Conservation (phyloP, 2,888 invertebrate species). For the Apodemia mormo region DNA sequence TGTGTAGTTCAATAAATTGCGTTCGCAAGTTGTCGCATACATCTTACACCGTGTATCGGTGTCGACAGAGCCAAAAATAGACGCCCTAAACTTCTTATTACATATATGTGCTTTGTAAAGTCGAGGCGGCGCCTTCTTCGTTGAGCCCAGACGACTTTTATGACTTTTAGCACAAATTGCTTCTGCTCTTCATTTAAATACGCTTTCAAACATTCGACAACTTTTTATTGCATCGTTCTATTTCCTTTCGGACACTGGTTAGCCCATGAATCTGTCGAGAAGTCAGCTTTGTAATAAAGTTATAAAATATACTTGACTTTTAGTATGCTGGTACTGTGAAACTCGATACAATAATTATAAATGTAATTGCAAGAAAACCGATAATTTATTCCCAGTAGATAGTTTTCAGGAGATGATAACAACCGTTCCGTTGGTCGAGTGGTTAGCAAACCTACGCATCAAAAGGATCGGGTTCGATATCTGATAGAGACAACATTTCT, state of each 20-base stretch:
- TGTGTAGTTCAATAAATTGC: slow-evolving; percentile 24
- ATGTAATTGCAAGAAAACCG: too few species aligned
- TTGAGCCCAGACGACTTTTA: slow-evolving; percentile 66
- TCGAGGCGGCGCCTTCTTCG: slow-evolving; percentile 59
- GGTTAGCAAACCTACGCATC: too few species aligned
- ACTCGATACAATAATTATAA: neutral
- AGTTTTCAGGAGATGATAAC: too few species aligned
- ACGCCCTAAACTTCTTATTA: slow-evolving; percentile 73
- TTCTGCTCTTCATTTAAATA: slow-evolving; percentile 62
- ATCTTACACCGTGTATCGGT: slow-evolving; percentile 41
- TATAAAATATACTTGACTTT: slow-evolving; percentile 11
- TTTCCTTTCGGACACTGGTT: slow-evolving; percentile 23
- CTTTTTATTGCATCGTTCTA: slow-evolving; percentile 34
- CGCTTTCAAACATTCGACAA: slow-evolving; percentile 40
- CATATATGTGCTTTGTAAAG: slow-evolving; percentile 53
- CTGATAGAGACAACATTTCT: too few species aligned
- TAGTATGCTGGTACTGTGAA: neutral
- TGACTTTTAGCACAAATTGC: slow-evolving; percentile 71
- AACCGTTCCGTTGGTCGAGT: too few species aligned
- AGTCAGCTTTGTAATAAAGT: slow-evolving; percentile 15
- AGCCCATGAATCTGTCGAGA: slow-evolving; percentile 13
- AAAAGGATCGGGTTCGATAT: too few species aligned
- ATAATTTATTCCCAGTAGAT: too few species aligned
- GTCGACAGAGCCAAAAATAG: slow-evolving; percentile 69
- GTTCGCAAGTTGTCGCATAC: slow-evolving; percentile 66